Conservation (phyloP, 2,888 invertebrate species). For the Seladonia tumulorum region DNA sequence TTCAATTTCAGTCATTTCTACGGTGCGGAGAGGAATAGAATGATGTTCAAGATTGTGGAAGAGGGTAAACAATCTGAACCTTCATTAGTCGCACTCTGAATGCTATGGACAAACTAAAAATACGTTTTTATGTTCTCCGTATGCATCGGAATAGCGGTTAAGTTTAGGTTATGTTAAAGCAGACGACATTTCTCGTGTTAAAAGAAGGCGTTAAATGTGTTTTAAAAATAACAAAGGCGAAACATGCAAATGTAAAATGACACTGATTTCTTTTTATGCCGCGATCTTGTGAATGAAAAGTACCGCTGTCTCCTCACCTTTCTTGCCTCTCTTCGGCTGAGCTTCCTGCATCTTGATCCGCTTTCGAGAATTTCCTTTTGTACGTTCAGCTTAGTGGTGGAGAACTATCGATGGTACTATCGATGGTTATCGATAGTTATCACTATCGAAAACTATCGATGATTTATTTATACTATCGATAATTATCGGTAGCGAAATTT, state of each 20-base stretch:
- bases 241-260: background rate
- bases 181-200: conserved; percentile 64
- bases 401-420: too few species aligned
- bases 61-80: background rate
- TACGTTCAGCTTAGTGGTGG: conserved; percentile 83
- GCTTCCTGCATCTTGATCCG: conserved; percentile 78
- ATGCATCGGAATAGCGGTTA: conserved; percentile 50
- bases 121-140: conserved; percentile 38
- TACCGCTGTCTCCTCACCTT: conserved; percentile 80
- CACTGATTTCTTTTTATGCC: conserved; percentile 6
- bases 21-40: background rate
- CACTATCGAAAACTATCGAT: too few species aligned
- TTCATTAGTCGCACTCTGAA: background rate
- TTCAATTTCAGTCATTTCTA: background rate
- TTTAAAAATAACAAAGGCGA: background rate
- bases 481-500: too few species aligned
- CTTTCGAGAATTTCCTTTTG: conserved; percentile 84
- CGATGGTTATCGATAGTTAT: too few species aligned
- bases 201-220: background rate
- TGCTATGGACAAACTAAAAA: background rate
- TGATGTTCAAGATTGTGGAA: background rate
- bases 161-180: conserved; percentile 69
- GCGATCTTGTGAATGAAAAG: background rate
- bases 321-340: conserved; percentile 89
- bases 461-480: too few species aligned